Percentiles rank a stretch among this genome's conserved stretches.
These are phyloP conservation scores for Phyllotis vaccarum DNA, from an alignment of 2,797 vertebrate species.

Conservation along the genomic window DNA sequence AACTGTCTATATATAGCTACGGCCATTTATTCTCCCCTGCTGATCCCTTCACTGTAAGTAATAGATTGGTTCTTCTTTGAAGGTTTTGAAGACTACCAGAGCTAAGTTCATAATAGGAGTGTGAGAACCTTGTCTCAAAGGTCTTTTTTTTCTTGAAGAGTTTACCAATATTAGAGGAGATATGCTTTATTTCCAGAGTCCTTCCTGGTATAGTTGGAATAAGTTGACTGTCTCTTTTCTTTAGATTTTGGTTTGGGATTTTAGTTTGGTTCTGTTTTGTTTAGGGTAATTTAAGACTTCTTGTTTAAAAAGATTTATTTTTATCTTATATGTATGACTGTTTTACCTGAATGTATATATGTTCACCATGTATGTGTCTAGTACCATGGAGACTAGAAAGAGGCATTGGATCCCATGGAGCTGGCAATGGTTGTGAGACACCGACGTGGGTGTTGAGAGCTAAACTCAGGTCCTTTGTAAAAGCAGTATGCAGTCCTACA, in stretches of 20 bases:
- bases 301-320: not conserved
- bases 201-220: not conserved
- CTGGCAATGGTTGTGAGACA: not conserved
- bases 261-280: not conserved
- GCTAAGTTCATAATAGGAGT: not conserved
- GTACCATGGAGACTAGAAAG: not conserved
- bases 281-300: not conserved
- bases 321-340: not conserved
- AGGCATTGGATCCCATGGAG: not conserved
- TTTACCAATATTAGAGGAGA: not conserved
- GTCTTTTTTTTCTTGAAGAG: not conserved
- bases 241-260: not conserved
- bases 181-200: not conserved
- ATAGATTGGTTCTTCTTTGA: not conserved
- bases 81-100: conserved; percentile 32
- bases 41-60: not conserved
- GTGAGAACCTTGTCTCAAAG: not conserved
- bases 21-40: not conserved
- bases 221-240: not conserved
- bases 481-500: not conserved
- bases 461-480: not conserved
- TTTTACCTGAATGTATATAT: not conserved
- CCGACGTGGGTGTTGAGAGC: not conserved
- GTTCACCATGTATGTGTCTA: not conserved
- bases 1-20: not conserved